These are phyloP conservation scores for Drosophila ohnishii DNA, from an alignment of 1,140 invertebrate genomes.

Conservation along the genomic window DNA sequence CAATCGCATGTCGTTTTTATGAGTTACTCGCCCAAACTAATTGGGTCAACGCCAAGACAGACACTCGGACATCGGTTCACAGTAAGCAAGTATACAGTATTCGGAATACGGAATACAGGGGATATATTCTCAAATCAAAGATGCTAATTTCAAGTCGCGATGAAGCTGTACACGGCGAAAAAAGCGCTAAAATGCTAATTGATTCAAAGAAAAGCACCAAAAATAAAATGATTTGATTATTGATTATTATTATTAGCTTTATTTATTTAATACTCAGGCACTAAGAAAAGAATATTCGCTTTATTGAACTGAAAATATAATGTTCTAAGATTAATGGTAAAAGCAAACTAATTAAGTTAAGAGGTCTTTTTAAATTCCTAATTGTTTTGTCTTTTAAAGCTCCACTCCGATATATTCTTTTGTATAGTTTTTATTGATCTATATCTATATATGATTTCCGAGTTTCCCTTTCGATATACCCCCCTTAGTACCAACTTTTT, in stretches of 20 bases:
- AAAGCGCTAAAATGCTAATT: background rate
- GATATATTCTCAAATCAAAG: conserved; percentile 70
- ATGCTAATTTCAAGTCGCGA: conserved; percentile 61
- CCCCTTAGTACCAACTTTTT: background rate
- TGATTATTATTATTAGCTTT: background rate
- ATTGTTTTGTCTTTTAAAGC: background rate
- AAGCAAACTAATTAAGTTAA: background rate
- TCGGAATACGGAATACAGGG: background rate
- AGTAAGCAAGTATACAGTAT: conserved; percentile 1
- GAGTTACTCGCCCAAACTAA: conserved; percentile 70
- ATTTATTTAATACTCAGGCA: background rate
- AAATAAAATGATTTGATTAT: background rate
- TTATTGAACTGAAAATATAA: background rate
- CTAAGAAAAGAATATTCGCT: background rate
- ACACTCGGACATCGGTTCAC: conserved; percentile 1
- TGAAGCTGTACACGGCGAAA: conserved; percentile 12
- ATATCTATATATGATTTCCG: too few relatives aligned
- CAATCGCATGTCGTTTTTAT: conserved; percentile 74
- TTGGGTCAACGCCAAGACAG: conserved; percentile 60
- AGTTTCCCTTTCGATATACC: too few relatives aligned
- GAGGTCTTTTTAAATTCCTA: too few relatives aligned
- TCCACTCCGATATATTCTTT: too few relatives aligned
- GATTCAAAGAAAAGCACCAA: background rate
- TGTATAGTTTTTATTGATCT: too few relatives aligned
- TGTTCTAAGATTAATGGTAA: background rate